A percentile compares a stretch with the other conserved stretches of the same genome.
These are phyloP conservation scores for Cynodonichthys magdalenae DNA, from an alignment of 2,797 vertebrate species.

Conservation along the genomic window DNA sequence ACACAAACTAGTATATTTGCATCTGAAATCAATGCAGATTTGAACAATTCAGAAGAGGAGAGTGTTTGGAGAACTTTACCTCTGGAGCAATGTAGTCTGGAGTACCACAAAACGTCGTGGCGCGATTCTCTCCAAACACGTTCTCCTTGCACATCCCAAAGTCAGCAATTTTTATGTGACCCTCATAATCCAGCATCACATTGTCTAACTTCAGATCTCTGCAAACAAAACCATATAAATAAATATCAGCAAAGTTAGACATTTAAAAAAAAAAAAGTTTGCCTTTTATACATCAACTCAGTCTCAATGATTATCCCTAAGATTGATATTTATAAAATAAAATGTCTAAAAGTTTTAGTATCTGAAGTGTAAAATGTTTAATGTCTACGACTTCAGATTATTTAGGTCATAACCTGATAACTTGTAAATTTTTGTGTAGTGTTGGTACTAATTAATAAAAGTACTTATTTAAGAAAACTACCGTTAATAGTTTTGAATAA, in stretches of 20 bases:
- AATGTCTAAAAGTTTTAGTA: not conserved
- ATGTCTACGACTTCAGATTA: not conserved
- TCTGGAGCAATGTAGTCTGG: conserved; percentile 98
- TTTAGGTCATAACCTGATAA: too few species aligned
- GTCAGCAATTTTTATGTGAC: conserved; percentile 92
- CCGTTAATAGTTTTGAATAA: too few species aligned
- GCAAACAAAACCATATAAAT: conserved; percentile 25
- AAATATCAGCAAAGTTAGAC: not conserved
- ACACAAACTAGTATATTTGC: not conserved
- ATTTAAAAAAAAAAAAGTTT: not conserved
- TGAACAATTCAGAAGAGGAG: conserved; percentile 5
- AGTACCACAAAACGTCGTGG: conserved; percentile 96
- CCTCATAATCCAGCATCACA: conserved; percentile 82
- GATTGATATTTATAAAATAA: not conserved
- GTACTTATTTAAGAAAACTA: too few species aligned
- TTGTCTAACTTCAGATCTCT: conserved; percentile 86
- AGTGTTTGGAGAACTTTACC: conserved; percentile 68
- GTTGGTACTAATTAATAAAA: not conserved
- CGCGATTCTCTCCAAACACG: conserved; percentile 87
- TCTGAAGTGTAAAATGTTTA: conserved; percentile 10
- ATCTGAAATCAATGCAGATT: not conserved
- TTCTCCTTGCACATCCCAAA: conserved; percentile 99
- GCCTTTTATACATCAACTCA: not conserved
- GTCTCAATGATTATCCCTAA: not conserved
- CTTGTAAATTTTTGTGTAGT: not conserved